Percentiles rank a stretch among this genome's conserved stretches.
Evolutionary conservation across 2,888 invertebrate genomes (phyloP).

Genomic region (Fragum whitleyi): DNA sequence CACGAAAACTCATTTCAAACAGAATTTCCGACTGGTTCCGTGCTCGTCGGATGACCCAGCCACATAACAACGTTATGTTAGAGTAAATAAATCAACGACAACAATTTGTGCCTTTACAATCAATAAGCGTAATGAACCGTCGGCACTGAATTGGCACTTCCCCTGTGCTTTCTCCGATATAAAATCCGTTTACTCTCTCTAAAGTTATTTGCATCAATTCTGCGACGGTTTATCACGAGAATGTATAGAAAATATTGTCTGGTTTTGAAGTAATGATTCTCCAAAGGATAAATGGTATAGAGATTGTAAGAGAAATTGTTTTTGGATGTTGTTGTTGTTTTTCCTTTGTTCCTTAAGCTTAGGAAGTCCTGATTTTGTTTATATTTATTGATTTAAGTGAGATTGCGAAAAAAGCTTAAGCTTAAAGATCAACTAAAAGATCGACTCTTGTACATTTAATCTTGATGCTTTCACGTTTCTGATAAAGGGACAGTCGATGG

Average conservation of each 20-base stretch:
- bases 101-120: conserved; percentile 21
- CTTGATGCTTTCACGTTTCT: too few species aligned
- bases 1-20: not conserved
- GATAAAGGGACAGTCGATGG: too few species aligned
- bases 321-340: too few species aligned
- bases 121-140: conserved; percentile 25
- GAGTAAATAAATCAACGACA: conserved; percentile 19
- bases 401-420: too few species aligned
- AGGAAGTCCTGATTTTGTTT: too few species aligned
- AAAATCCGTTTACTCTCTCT: conserved; percentile 4
- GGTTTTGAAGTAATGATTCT: not conserved
- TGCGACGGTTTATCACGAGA: not conserved
- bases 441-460: too few species aligned
- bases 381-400: too few species aligned
- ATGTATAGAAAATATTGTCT: conserved; percentile 4
- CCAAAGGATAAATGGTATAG: too few species aligned
- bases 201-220: conserved; percentile 1
- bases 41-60: conserved; percentile 1
- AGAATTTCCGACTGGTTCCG: not conserved
- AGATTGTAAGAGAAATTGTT: too few species aligned
- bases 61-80: conserved; percentile 24
- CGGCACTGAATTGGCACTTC: not conserved
- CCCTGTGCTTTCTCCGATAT: conserved; percentile 6
- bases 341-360: too few species aligned
- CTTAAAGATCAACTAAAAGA: too few species aligned